These are phyloP conservation scores for Grammomys surdaster DNA, from an alignment of 2,113 vertebrate species.

Conservation along the genomic window DNA sequence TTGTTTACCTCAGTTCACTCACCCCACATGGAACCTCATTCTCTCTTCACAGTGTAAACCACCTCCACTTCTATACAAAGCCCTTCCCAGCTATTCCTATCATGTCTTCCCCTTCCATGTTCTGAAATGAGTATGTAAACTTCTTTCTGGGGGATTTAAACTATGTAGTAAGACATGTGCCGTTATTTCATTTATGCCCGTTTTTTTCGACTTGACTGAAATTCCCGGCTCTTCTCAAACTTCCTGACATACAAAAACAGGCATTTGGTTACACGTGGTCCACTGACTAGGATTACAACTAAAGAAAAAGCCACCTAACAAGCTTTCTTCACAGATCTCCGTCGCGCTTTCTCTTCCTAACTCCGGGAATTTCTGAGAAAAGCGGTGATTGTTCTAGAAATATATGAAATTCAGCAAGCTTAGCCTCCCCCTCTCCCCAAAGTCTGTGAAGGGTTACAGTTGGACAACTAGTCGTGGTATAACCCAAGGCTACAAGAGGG, in stretches of 20 bases:
- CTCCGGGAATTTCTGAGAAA: conserved; percentile 41
- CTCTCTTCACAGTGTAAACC: not conserved
- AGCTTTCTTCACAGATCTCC: not conserved
- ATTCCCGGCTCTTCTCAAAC: conserved; percentile 4
- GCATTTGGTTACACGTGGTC: not conserved
- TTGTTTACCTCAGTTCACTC: not conserved
- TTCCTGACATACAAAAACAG: not conserved
- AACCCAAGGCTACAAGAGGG: not conserved
- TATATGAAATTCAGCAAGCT: conserved; percentile 13
- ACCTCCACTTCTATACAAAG: not conserved
- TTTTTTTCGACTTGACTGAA: not conserved
- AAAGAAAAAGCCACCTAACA: conserved; percentile 21
- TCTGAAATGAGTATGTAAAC: conserved; percentile 23
- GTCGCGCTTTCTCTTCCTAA: not conserved
- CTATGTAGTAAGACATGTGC: not conserved
- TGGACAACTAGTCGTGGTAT: not conserved
- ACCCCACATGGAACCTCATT: not conserved
- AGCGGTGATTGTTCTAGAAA: conserved; percentile 28
- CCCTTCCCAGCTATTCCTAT: not conserved
- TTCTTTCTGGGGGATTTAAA: not conserved
- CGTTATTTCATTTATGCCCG: not conserved
- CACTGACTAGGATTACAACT: not conserved
- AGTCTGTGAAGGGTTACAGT: not conserved
- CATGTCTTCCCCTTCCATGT: not conserved
- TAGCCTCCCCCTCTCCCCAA: not conserved